Base-by-base conservation (phyloP, 1,140 invertebrate genomes). In the Aphelenchoides avenae region DNA sequence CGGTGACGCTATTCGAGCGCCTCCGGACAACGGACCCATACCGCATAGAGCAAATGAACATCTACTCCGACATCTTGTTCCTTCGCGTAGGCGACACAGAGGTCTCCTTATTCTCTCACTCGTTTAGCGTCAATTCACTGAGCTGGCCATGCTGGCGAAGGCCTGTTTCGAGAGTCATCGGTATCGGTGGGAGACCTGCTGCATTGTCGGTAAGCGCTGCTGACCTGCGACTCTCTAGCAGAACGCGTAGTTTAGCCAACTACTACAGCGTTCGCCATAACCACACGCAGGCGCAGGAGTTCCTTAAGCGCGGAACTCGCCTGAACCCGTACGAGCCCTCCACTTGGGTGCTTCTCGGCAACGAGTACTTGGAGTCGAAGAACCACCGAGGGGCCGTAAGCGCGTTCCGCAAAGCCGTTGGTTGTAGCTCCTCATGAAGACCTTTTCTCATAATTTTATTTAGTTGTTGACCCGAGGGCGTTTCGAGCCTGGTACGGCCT, bases 351-450 rank as follows among this genome's bases (percentile, higher is more conserved):
- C 80, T 99, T 26, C 89, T 98, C 84, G 95, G 95, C 0, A 94
- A 99, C 78, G 94, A 98, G 79, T 98, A 90, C 79, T 92, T 98
- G 86, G 93, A 98, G 81, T 84, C 97, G 79, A 97, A 97, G 79
- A 97, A 97, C 79, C 91, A 89, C 0, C 90, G 91, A 80, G 90
- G 90, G 15, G 92, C 93, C 6, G 93, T 95, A 73, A 89, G 92
- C 72, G 91, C 90, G 73, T 99, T 97, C 78, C 82, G 92, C 71
- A 89, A 93, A 80, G 93, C 93, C 27, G 89, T 96, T 63, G 89
- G 89, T 91, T n/a, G n/a, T n/a, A n/a, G n/a, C n/a, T n/a, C n/a
- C n/a, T n/a, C n/a, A n/a, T n/a, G n/a, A n/a, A n/a, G n/a, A n/a
- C n/a, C n/a, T n/a, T n/a, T n/a, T n/a, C n/a, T n/a, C n/a, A 78